phyloP scores from a whole-genome alignment of 1,140 invertebrate species.

The Hesperophylax magnus region DNA sequence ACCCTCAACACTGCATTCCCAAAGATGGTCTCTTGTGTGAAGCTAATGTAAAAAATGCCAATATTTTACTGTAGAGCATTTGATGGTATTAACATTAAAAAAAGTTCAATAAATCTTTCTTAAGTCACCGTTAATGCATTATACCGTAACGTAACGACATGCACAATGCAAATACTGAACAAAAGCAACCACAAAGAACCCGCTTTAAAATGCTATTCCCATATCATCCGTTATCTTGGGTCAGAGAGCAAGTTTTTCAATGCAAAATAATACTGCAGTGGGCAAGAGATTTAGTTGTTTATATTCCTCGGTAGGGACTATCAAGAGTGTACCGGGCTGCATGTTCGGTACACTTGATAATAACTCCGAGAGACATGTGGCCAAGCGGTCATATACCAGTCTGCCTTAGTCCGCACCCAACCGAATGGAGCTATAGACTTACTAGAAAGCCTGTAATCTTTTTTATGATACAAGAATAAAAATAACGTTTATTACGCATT shows the following conservation, averaged over 20 bases:
- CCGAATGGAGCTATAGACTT: background rate
- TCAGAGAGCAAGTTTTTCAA: background rate
- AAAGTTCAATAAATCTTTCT: too few relatives aligned
- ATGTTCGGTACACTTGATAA: constrained; percentile 26
- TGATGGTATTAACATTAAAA: too few relatives aligned
- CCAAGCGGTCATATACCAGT: constrained; percentile 34
- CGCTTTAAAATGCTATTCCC: background rate
- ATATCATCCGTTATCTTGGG: background rate
- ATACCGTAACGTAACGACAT: too few relatives aligned
- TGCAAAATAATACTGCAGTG: constrained; percentile 18
- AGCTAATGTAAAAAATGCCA: too few relatives aligned
- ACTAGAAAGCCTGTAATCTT: too few relatives aligned
- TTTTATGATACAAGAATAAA: too few relatives aligned
- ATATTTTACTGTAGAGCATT: too few relatives aligned
- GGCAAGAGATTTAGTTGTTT: background rate
- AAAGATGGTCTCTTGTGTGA: too few relatives aligned
- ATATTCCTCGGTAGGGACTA: background rate
- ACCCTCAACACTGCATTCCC: too few relatives aligned
- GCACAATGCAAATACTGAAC: too few relatives aligned
- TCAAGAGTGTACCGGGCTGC: background rate
- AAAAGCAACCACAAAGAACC: background rate
- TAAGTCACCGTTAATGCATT: too few relatives aligned
- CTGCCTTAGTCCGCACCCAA: constrained; percentile 36
- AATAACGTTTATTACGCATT: too few relatives aligned
- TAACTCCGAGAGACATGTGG: constrained; percentile 37